These are phyloP conservation scores for Nicator chloris DNA, from an alignment of 2,113 vertebrate genomes.

Conservation along the genomic window DNA sequence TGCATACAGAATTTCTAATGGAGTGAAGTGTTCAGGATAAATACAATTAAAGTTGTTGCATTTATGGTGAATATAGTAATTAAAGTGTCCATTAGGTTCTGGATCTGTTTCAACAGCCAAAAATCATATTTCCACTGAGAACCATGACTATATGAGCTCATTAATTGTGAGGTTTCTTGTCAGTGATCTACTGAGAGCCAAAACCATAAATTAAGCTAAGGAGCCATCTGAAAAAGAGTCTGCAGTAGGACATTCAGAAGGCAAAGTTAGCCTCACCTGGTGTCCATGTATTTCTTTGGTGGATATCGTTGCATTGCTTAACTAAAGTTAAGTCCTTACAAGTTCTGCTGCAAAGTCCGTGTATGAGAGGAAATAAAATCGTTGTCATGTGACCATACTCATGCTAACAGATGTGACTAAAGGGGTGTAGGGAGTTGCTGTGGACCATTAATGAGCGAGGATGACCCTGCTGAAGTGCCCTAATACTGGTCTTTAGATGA, in stretches of 20 bases:
- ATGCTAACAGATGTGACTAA: background rate
- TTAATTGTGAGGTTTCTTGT: background rate
- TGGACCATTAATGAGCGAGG: background rate
- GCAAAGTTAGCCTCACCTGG: background rate
- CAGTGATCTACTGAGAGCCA: background rate
- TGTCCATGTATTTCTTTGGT: background rate
- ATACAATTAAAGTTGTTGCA: background rate
- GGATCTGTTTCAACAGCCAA: background rate
- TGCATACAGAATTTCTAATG: background rate
- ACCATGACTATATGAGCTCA: background rate
- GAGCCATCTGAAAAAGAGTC: background rate
- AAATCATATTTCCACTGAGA: background rate
- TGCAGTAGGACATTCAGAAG: background rate
- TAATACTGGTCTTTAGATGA: background rate
- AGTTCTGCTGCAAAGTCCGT: background rate
- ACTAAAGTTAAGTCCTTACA: background rate
- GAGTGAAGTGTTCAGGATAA: background rate
- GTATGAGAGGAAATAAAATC: background rate
- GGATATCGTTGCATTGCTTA: background rate
- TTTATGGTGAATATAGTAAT: background rate
- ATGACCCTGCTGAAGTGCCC: background rate
- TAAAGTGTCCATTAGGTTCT: background rate
- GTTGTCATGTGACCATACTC: background rate
- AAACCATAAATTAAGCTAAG: background rate
- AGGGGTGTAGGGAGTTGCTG: background rate